Percentiles rank a stretch among this genome's conserved stretches.
phyloP scores from a whole-genome alignment of 2,888 invertebrate species.

The Phyllotreta striolata region DNA sequence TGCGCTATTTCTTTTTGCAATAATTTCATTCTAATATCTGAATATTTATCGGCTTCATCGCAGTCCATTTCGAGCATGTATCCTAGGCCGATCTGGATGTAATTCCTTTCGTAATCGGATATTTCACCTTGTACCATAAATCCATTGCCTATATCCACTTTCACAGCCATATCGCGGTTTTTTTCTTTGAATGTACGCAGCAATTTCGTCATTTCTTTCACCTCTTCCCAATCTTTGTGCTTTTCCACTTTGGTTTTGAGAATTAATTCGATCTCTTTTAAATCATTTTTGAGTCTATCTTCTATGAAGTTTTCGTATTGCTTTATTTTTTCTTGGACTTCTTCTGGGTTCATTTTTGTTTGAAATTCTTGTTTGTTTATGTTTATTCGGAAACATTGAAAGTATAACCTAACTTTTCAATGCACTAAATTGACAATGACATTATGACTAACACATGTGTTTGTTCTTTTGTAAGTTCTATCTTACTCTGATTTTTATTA shows the following conservation, averaged over 20 bases:
- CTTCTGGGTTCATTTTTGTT: constrained; percentile 43
- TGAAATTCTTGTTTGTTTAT: neutral
- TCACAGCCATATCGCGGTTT: constrained; percentile 51
- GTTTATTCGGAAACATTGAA: too few relatives aligned
- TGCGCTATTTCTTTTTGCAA: constrained; percentile 57
- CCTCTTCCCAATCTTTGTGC: constrained; percentile 56
- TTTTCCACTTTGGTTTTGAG: constrained; percentile 49
- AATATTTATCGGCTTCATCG: constrained; percentile 58
- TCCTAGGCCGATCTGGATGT: constrained; percentile 56
- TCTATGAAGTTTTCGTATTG: constrained; percentile 58
- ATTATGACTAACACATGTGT: too few relatives aligned
- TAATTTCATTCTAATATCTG: constrained; percentile 55
- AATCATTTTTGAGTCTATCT: constrained; percentile 56
- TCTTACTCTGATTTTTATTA: too few relatives aligned
- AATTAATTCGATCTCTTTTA: constrained; percentile 53
- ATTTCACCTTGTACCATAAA: constrained; percentile 53
- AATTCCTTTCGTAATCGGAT: constrained; percentile 51
- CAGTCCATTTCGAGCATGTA: constrained; percentile 58
- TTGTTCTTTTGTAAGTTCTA: too few relatives aligned
- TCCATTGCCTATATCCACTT: constrained; percentile 48
- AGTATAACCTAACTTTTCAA: too few relatives aligned
- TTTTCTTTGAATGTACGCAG: constrained; percentile 52
- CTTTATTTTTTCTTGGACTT: constrained; percentile 51
- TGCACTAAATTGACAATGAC: too few relatives aligned
- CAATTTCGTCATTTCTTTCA: constrained; percentile 52